Base-by-base conservation (phyloP, 2,113 vertebrate genomes). In the Eulacestoma nigropectus region DNA sequence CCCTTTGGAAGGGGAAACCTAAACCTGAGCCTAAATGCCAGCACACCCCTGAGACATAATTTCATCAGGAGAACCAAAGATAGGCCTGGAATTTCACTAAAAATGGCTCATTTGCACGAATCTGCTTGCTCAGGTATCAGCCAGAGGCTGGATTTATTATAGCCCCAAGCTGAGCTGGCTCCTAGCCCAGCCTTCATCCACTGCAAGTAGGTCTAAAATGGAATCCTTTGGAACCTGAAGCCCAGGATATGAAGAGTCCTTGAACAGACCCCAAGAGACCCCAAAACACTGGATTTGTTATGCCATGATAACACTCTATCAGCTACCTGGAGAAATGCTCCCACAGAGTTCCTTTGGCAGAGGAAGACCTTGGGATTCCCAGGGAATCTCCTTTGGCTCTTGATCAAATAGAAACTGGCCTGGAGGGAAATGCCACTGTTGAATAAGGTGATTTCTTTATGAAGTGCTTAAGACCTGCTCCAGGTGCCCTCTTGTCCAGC, bases 391-490 rank as follows among this genome's bases (percentile, higher is more conserved):
- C 18, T 41, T 25, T 29, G n/a, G 13, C 11, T 62, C 55, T 62
- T 78, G 55, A 16, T 82, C 39, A 78, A 32, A 44, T 2, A 56
- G 41, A 69, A 81, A 78, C 37, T 60, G 44, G 9, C 16, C 29
- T 56, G 16, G 64, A 92, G 65, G 30, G 49, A 87, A 84, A 76
- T 1, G 0, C 9, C 0, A 0, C 9, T 62, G n/a, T 16, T 83
- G 56, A 65, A 78, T 72, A 74, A 78, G 1, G 4, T 7, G 1
- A 52, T 65, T 84, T 62, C 27, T 77, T 83, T 30, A 32, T 1
- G 1, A 67, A 55, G 14, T 29, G 4, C 57, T 46, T 63, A 32
- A 7, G 2, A 18, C 16, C 39, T 59, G 65, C 35, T 63, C 26
- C 32, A 53, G 39, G 10, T 49, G 42, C 13, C 4, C 0, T 4